phyloP scores from a whole-genome alignment of 2,888 invertebrate genomes.

The Drosophila falleni region DNA sequence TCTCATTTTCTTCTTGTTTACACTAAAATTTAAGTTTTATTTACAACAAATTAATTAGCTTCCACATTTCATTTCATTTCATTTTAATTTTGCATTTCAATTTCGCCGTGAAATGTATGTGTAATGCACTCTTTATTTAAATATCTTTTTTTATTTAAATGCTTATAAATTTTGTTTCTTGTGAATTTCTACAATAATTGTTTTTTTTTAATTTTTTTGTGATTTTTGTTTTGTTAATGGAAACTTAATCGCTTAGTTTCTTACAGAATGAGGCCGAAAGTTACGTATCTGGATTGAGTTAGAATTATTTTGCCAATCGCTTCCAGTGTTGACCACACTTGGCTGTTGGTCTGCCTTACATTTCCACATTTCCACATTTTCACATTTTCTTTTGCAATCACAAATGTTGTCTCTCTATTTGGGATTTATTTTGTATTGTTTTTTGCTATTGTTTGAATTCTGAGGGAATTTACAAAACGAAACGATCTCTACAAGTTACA shows the following conservation, averaged over 20 bases:
- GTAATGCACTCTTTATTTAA: conserved; percentile 56
- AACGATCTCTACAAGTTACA: conserved; percentile 70
- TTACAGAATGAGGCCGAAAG: conserved; percentile 85
- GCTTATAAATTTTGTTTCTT: conserved; percentile 60
- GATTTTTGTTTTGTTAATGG: conserved; percentile 24
- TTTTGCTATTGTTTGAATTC: conserved; percentile 41
- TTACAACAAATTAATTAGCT: conserved; percentile 84
- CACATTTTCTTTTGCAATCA: conserved; percentile 51
- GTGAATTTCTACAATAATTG: conserved; percentile 60
- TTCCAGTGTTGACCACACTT: conserved; percentile 18
- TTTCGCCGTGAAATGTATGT: conserved; percentile 55
- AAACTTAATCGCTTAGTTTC: conserved; percentile 78
- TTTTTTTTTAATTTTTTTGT: conserved; percentile 31
- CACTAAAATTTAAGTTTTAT: conserved; percentile 85
- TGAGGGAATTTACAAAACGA: conserved; percentile 69
- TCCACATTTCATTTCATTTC: conserved; percentile 62
- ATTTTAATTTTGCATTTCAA: conserved; percentile 40
- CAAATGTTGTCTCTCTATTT: conserved; percentile 49
- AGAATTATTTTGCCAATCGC: conserved; percentile 48
- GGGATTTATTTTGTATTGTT: conserved; percentile 36
- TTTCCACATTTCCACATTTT: conserved; percentile 35
- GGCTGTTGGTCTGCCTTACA: conserved; percentile 46
- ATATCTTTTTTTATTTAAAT: conserved; percentile 39
- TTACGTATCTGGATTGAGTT: conserved; percentile 85
- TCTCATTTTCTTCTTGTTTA: conserved; percentile 70